Percentiles rank a stretch among this genome's conserved stretches.
phyloP scores from a whole-genome alignment of 2,797 vertebrate genomes.

The Cetoscarus ocellatus region DNA sequence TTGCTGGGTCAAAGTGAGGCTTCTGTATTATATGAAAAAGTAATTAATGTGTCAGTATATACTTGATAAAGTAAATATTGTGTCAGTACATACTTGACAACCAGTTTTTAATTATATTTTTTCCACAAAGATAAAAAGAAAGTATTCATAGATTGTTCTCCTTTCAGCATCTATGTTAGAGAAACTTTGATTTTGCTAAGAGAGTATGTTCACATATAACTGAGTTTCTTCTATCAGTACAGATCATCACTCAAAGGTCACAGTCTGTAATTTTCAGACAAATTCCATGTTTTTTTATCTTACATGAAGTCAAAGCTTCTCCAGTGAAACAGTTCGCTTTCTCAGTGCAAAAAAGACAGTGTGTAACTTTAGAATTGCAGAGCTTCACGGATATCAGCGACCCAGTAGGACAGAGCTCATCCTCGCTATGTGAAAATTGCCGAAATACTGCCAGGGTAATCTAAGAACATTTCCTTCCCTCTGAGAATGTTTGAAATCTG shows the following conservation, averaged over 20 bases:
- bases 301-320: background rate
- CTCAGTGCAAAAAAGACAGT: background rate
- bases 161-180: no score
- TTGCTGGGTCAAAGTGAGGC: no score
- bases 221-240: no score
- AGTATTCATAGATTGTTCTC: background rate
- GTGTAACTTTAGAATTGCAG: slow-evolving; percentile 23
- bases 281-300: background rate
- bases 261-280: background rate
- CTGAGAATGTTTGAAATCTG: slow-evolving; percentile 33
- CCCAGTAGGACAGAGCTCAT: slow-evolving; percentile 30
- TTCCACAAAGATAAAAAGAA: background rate
- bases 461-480: slow-evolving; percentile 16
- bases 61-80: no score
- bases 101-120: no score
- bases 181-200: background rate
- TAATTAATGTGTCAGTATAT: no score
- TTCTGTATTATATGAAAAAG: no score
- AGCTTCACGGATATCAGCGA: slow-evolving; percentile 14
- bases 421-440: slow-evolving; percentile 33
- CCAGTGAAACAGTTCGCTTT: slow-evolving; percentile 2
- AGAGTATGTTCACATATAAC: background rate
- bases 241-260: background rate
- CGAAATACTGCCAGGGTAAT: slow-evolving; percentile 41
- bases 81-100: no score